phyloP scores from a whole-genome alignment of 2,113 vertebrate genomes.

The Echinops telfairi region DNA sequence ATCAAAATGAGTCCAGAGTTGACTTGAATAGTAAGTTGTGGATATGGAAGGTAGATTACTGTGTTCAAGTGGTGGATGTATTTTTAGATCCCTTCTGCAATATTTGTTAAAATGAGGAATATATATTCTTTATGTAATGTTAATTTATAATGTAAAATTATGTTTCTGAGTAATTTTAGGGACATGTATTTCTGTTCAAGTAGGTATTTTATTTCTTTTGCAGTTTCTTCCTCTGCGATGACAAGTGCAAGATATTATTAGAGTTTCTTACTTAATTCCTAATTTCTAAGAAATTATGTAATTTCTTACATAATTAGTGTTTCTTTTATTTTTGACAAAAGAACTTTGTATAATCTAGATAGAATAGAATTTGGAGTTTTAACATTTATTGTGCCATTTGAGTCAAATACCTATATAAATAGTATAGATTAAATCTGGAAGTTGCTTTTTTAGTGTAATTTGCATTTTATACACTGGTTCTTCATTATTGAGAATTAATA shows the following conservation, averaged over 20 bases:
- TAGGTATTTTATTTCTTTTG: conserved; percentile 38
- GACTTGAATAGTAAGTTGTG: conserved; percentile 23
- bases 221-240: conserved; percentile 4
- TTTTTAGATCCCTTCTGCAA: conserved; percentile 50
- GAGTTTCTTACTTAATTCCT: too few species aligned
- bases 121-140: conserved; percentile 24
- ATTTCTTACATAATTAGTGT: too few species aligned
- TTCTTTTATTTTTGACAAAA: conserved; percentile 7
- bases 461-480: neutral
- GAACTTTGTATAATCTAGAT: conserved; percentile 17
- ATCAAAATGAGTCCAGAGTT: conserved; percentile 54
- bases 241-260: neutral
- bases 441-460: conserved; percentile 45
- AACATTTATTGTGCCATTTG: conserved; percentile 49
- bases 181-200: conserved; percentile 52
- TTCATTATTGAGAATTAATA: conserved; percentile 38
- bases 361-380: conserved; percentile 19
- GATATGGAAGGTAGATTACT: neutral
- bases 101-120: conserved; percentile 52
- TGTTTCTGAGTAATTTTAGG: conserved; percentile 43
- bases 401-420: conserved; percentile 5
- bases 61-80: neutral
- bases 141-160: conserved; percentile 47
- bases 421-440: conserved; percentile 55
- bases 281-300: too few species aligned